Conservation (phyloP, 2,113 vertebrate species). For the Seriola aureovittata region DNA sequence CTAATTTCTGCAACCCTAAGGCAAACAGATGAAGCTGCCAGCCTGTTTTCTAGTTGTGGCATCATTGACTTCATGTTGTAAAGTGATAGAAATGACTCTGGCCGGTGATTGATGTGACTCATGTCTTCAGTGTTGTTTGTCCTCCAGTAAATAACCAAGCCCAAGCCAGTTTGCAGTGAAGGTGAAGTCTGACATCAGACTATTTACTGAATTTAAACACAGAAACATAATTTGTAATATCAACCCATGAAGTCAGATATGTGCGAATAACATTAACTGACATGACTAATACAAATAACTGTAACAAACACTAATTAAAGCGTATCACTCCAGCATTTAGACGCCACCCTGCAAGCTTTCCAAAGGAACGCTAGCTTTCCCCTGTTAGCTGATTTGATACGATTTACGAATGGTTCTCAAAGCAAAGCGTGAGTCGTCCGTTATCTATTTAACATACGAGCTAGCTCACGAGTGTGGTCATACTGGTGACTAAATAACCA, state of each 20-base stretch:
- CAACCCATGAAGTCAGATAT: rapidly evolving
- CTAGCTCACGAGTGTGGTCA: rapidly evolving
- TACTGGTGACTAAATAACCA: rapidly evolving
- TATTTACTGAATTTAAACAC: constrained; percentile 5
- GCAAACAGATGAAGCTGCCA: neutral
- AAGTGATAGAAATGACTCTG: neutral
- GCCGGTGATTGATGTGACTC: neutral
- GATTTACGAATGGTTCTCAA: rapidly evolving
- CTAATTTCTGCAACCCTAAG: neutral
- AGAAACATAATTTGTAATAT: rapidly evolving
- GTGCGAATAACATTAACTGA: neutral
- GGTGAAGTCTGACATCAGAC: constrained; percentile 22
- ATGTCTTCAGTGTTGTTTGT: neutral
- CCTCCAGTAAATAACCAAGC: constrained; percentile 51
- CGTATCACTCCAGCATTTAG: constrained; percentile 19
- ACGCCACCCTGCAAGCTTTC: constrained; percentile 24
- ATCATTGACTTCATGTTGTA: neutral
- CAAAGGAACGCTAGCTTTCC: neutral
- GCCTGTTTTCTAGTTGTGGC: neutral
- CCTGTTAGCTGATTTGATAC: neutral
- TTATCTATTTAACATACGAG: rapidly evolving
- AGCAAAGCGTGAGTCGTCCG: rapidly evolving
- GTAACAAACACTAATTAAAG: neutral
- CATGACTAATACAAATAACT: rapidly evolving
- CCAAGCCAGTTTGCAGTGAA: constrained; percentile 29